These are phyloP conservation scores for Drosophila triauraria DNA, from an alignment of 1,140 invertebrate genomes.

Conservation along the genomic window DNA sequence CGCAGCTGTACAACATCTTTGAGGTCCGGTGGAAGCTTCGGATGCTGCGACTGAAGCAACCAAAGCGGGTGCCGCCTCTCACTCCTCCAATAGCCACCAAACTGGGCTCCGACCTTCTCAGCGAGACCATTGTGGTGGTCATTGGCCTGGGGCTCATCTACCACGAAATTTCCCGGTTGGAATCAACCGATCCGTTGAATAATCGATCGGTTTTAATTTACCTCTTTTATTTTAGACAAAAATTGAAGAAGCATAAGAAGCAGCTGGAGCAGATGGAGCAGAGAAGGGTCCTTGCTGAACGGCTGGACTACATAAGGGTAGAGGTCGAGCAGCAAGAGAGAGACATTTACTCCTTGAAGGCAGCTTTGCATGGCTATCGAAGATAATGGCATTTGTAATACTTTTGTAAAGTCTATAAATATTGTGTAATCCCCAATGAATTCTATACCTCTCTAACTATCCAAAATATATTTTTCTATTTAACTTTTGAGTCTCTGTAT, in stretches of 20 bases:
- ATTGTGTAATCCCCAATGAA: background rate
- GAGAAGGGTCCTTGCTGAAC: background rate
- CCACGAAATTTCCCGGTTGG: conserved; percentile 41
- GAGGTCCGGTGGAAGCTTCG: conserved; percentile 53
- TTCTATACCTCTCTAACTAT: background rate
- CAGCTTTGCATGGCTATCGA: background rate
- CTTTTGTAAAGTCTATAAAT: background rate
- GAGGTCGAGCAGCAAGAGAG: conserved; percentile 39
- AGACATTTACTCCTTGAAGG: conserved; percentile 33
- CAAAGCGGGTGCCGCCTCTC: conserved; percentile 35
- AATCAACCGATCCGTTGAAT: background rate
- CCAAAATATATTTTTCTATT: background rate
- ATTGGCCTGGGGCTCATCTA: conserved; percentile 31
- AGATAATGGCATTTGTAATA: background rate
- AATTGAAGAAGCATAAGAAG: conserved; percentile 28
- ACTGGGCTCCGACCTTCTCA: conserved; percentile 45
- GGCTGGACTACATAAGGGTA: conserved; percentile 18
- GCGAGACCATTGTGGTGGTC: conserved; percentile 44
- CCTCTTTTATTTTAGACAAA: conserved; percentile 24
- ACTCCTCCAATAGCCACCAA: conserved; percentile 26
- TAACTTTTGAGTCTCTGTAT: too few relatives aligned
- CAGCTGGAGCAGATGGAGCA: background rate
- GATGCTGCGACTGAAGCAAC: conserved; percentile 52
- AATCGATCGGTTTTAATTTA: background rate
- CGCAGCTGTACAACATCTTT: conserved; percentile 43